Evolutionary conservation across 2,888 invertebrate genomes (phyloP).

Genomic region (Amiota minor): DNA sequence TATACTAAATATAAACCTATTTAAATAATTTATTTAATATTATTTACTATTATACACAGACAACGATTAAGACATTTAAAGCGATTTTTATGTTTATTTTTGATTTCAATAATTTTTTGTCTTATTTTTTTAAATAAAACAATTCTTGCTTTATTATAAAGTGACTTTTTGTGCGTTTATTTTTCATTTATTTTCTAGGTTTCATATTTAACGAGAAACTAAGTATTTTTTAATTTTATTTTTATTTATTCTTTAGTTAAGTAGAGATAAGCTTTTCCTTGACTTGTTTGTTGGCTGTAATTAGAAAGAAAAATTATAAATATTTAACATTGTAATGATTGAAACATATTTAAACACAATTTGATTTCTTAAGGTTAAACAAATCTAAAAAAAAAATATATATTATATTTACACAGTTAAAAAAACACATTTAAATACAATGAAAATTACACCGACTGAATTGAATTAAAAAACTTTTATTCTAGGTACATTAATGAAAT

Average conservation of each 20-base stretch:
- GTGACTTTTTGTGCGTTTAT: constrained; percentile 13
- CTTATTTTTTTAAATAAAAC: neutral
- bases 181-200: too few species aligned
- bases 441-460: too few species aligned
- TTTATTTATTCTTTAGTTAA: neutral
- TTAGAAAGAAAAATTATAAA: neutral
- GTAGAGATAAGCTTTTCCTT: neutral
- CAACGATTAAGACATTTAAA: neutral
- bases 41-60: constrained; percentile 2
- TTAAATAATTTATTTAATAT: neutral
- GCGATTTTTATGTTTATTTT: constrained; percentile 1
- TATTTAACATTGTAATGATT: neutral
- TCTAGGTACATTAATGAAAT: too few species aligned
- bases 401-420: too few species aligned
- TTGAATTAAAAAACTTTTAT: too few species aligned
- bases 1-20: constrained; percentile 5
- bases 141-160: neutral
- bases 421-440: too few species aligned
- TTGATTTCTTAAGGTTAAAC: too few species aligned
- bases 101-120: neutral
- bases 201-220: neutral
- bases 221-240: neutral
- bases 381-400: too few species aligned
- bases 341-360: too few species aligned
- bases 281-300: constrained; percentile 2